Base-by-base conservation (phyloP, 1,140 invertebrate genomes). In the Neodiprion pinetum region DNA sequence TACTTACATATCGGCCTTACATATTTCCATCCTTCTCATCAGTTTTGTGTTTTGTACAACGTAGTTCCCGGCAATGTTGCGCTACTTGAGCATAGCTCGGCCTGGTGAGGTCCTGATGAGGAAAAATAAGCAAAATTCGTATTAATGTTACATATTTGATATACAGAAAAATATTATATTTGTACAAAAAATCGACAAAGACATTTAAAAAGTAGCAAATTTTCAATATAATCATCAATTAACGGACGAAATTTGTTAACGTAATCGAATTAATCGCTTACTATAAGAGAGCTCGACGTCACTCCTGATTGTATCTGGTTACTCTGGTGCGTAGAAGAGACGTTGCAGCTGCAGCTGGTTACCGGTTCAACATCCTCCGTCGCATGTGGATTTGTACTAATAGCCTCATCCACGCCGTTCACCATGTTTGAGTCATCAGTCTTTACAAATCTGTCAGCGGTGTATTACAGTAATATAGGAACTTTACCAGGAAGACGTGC, bases 41-140 rank as follows among this genome's bases (percentile, higher is more conserved):
- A 78, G 79, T 83, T 90, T 90, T 87, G 84, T 89, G 84, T 88
- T 89, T 87, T 88, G 89, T 87, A 86, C 87, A 88, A 82, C 82
- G 82, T 80, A 86, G 81, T 79, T 92, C 91, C 79, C 92, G 92
- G 85, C 92, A 91, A 82, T 94, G 93, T 82, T 94, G 94, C 77
- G 94, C 94, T 84, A 95, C 94, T 90, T 95, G 94, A 79, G 94
- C 94, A 90, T 95, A 96, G 86, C 94, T 95, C 83, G 95, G 90
- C 86, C 93, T 90, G 77, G 90, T 90, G 78, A 90, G 90, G 79
- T 91, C 88, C 86, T 88, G 80, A 11, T 70, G 67, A 69, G 49
- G 65, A 9, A 75, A 75, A 74, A 70, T 1, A 49, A 65, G 7
- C 11, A 71, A 48, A 71, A 48, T 40, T 71, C 17, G 14, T 40